phyloP scores from a whole-genome alignment of 2,797 vertebrate genomes.

The Oreortyx pictus region DNA sequence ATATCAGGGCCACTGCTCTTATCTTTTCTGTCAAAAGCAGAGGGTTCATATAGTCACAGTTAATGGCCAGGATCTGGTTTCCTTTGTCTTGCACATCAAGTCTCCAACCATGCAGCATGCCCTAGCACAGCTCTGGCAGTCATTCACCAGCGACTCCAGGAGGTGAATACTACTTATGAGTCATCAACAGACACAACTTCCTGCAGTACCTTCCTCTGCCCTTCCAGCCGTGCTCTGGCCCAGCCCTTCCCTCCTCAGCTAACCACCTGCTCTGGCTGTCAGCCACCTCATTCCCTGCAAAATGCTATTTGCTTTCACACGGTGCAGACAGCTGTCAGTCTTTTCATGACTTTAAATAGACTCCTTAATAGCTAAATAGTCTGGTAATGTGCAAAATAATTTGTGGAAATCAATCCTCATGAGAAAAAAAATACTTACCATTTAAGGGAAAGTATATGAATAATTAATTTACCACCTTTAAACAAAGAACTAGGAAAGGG shows the following conservation, averaged over 20 bases:
- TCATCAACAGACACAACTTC: background rate
- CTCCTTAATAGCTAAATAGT: background rate
- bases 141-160: background rate
- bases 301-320: fast-evolving
- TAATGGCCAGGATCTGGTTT: background rate
- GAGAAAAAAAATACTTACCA: background rate
- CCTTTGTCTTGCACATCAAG: fast-evolving
- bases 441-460: background rate
- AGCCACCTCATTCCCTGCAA: fast-evolving
- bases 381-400: background rate
- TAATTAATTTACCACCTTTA: background rate
- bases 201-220: background rate
- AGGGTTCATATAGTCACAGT: background rate
- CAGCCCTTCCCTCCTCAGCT: fast-evolving
- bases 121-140: background rate
- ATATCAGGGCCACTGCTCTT: background rate
- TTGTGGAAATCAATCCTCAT: background rate
- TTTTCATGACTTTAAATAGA: background rate
- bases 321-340: background rate
- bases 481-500: background rate
- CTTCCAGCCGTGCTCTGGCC: background rate
- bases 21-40: background rate
- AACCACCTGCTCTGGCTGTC: background rate
- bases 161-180: background rate
- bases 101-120: background rate